Conservation (phyloP, 2,113 vertebrate species). For the Irena cyanogastra region DNA sequence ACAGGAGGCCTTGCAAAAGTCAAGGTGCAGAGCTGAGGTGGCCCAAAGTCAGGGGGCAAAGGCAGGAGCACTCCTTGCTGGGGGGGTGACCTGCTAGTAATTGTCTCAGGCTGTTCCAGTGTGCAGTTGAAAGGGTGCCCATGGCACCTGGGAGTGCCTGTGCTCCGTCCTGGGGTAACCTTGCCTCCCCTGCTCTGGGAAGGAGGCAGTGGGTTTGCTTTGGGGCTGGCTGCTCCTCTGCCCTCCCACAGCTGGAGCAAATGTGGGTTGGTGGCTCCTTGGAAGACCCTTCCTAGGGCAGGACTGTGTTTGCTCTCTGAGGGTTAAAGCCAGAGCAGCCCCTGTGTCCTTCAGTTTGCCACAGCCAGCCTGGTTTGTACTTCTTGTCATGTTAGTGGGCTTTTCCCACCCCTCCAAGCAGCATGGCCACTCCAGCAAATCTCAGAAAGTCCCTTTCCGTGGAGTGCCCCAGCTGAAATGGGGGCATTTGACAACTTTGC, state of each 20-base stretch:
- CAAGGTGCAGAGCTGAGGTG: not conserved
- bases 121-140: fast-evolving
- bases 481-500: not conserved
- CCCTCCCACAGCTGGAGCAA: fast-evolving
- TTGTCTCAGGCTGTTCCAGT: not conserved
- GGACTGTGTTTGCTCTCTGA: fast-evolving
- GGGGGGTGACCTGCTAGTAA: not conserved
- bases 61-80: not conserved
- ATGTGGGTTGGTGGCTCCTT: not conserved
- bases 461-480: fast-evolving
- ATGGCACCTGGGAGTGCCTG: not conserved
- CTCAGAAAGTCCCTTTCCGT: not conserved
- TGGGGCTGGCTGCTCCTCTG: not conserved
- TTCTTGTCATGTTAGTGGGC: not conserved
- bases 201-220: not conserved
- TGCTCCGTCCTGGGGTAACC: fast-evolving
- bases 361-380: not conserved
- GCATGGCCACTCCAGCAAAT: fast-evolving
- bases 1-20: not conserved
- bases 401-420: not conserved
- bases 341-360: not conserved
- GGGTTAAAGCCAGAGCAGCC: not conserved
- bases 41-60: not conserved
- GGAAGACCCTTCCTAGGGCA: not conserved
- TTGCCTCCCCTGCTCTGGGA: not conserved